These are phyloP conservation scores for Troides aeacus DNA, from an alignment of 2,888 invertebrate genomes.

Conservation along the genomic window DNA sequence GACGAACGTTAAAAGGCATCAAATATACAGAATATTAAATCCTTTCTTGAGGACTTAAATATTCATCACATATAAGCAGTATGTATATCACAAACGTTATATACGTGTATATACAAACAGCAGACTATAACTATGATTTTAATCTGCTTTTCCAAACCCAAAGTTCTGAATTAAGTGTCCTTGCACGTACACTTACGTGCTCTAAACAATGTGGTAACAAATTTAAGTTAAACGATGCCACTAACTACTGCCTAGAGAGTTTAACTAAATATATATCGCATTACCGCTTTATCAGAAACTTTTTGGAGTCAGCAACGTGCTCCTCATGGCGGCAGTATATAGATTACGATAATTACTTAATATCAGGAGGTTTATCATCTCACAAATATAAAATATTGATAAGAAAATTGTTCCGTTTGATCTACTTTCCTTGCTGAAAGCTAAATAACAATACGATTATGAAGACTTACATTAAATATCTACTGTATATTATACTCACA, in stretches of 20 bases:
- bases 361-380: neutral
- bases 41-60: too few species aligned
- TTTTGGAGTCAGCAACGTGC: too few species aligned
- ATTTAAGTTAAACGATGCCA: constrained; percentile 20
- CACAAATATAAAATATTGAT: neutral
- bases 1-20: too few species aligned
- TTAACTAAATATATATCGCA: constrained; percentile 7
- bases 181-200: constrained; percentile 23
- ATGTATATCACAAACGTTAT: neutral
- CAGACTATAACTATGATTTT: constrained; percentile 7
- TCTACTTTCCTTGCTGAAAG: too few species aligned
- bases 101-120: neutral
- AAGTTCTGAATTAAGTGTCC: constrained; percentile 20
- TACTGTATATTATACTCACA: too few species aligned
- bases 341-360: neutral
- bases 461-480: too few species aligned
- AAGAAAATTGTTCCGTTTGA: too few species aligned
- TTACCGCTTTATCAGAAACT: neutral
- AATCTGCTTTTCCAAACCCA: constrained; percentile 14
- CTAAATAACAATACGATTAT: too few species aligned
- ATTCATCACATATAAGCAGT: neutral
- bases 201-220: constrained; percentile 24
- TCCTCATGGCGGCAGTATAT: too few species aligned
- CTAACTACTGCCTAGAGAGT: constrained; percentile 8
- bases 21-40: too few species aligned